Evolutionary conservation across 2,113 vertebrate species (phyloP).

Genomic region (Deroptyus accipitrinus): DNA sequence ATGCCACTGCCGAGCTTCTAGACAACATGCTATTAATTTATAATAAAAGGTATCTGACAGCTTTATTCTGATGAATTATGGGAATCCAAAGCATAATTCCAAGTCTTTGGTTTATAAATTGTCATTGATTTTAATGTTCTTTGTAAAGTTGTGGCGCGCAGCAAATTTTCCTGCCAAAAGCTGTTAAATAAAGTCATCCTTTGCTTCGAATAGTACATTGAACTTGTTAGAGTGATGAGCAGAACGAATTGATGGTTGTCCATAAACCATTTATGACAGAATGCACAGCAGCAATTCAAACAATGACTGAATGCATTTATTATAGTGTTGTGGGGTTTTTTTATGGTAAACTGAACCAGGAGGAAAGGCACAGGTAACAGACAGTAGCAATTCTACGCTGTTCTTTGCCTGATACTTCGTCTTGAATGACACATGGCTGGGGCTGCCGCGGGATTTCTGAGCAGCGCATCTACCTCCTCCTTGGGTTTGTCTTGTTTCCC

Average conservation of each 20-base stretch:
- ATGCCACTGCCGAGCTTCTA: neutral
- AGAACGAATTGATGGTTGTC: constrained; percentile 77
- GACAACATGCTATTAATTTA: constrained; percentile 74
- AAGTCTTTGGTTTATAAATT: constrained; percentile 82
- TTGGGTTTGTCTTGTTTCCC: constrained; percentile 46
- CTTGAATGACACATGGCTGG: constrained; percentile 52
- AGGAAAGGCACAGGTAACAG: constrained; percentile 60
- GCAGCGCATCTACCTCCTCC: constrained; percentile 19
- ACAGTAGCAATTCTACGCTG: neutral
- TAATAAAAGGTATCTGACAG: constrained; percentile 83
- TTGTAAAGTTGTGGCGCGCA: constrained; percentile 83
- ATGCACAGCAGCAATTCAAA: constrained; percentile 67
- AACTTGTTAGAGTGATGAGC: constrained; percentile 81
- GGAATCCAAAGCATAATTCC: constrained; percentile 80
- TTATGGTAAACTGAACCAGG: constrained; percentile 28
- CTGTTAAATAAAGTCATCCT: constrained; percentile 81
- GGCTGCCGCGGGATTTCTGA: constrained; percentile 44
- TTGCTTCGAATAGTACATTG: constrained; percentile 69
- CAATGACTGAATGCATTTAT: constrained; percentile 69
- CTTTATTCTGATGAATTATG: constrained; percentile 84
- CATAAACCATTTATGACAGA: constrained; percentile 78
- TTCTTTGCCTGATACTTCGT: constrained; percentile 1
- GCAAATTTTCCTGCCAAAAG: constrained; percentile 83
- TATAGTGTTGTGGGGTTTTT: neutral
- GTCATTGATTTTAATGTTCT: constrained; percentile 86